Evolutionary conservation across 2,797 vertebrate species (phyloP), one percentile per base, ranked within the genome.

Genomic region (Linurgus olivaceus): DNA sequence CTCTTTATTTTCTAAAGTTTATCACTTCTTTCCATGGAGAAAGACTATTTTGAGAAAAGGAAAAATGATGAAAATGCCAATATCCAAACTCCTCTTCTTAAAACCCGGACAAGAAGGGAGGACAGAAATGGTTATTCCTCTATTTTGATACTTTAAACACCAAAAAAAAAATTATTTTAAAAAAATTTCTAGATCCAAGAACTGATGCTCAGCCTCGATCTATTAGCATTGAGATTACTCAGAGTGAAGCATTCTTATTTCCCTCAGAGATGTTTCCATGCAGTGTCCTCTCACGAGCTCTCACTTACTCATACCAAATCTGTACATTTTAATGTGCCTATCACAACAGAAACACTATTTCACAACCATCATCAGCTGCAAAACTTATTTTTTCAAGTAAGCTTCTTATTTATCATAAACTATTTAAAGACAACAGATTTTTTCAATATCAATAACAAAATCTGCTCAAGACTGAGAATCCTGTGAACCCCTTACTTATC

Each of bases 341-440:
- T 31, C 73, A 74, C 35, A 73, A 92, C 15, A 58, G 59, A 55
- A 62, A 17, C 13, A 54, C 48, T 90, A 10, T 88, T 93, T 93
- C 61, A 58, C 54, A 55, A 68, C 13, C 55, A 90, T 7, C 37
- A 51, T 29, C 76, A 83, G 58, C 63, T 80, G n/a, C 31, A 93
- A 90, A 88, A 80, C n/a, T 66, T 13, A 13, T 77, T 91, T 72
- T 92, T 83, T 85, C 68, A 79, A 86, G 21, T 47, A 71, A 58
- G 33, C 26, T 89, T 91, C 57, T 92, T 55, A 81, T 28, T 37
- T 17, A 74, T 47, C 13, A 63, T 23, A 52, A 87, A 74, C 17
- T 51, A 82, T 55, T 90, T 45, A 82, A 12, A 90, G 48, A 88
- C n/a, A 24, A 90, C 5, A 21, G 35, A 71, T 68, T 95, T 70